A percentile compares a stretch with the other conserved stretches of the same genome.
phyloP scores from a whole-genome alignment of 2,113 vertebrate species.

The Sclerurus mexicanus region DNA sequence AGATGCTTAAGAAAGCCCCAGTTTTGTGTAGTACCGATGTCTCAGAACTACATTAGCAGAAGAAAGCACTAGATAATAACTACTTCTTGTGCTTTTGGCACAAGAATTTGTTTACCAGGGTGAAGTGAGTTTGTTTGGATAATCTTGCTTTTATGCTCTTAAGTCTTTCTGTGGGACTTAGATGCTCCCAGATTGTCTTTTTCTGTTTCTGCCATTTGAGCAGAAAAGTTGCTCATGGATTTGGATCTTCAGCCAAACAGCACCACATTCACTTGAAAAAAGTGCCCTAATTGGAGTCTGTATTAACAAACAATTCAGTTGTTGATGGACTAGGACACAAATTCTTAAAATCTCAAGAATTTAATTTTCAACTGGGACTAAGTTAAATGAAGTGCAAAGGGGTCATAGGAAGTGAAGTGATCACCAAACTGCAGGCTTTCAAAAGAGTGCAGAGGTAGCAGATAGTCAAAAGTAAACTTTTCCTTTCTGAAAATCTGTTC shows the following conservation, averaged over 20 bases:
- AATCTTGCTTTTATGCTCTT: not conserved
- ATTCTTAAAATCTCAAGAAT: not conserved
- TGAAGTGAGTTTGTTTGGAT: conserved; percentile 1
- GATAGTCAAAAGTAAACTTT: not conserved
- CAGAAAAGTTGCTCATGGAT: not conserved
- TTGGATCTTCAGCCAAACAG: not conserved
- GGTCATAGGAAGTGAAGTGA: not conserved
- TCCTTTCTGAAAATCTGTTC: not conserved
- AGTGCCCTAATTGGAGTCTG: not conserved
- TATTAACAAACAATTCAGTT: not conserved
- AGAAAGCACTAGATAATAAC: not conserved
- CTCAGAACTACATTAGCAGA: not conserved
- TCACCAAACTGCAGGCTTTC: not conserved
- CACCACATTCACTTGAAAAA: not conserved
- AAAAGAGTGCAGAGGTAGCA: not conserved
- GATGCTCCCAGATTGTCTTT: not conserved
- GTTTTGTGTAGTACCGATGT: not conserved
- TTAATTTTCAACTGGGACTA: not conserved
- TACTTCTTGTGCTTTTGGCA: not conserved
- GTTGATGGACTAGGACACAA: not conserved
- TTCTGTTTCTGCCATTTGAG: not conserved
- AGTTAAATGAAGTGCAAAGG: not conserved
- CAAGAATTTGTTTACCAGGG: conserved; percentile 2
- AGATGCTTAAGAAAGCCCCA: not conserved
- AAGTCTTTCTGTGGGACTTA: not conserved